These are phyloP conservation scores for Neotoma lepida DNA, from an alignment of 2,113 vertebrate genomes.

Conservation along the genomic window DNA sequence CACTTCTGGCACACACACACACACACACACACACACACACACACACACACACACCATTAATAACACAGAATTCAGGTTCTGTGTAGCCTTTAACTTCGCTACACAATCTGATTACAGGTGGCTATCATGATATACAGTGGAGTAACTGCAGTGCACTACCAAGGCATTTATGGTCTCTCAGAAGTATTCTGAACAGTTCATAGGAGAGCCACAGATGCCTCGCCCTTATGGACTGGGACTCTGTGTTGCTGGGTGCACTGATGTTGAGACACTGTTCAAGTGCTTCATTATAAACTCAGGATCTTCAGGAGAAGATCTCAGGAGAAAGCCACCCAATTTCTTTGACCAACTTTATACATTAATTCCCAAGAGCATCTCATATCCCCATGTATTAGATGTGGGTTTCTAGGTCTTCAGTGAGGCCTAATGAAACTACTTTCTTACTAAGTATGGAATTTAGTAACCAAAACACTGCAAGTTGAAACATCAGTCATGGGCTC, in stretches of 20 bases:
- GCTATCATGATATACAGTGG: neutral
- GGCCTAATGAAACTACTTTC: slow-evolving; percentile 72
- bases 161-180: neutral
- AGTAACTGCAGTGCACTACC: neutral
- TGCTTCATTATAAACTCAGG: neutral
- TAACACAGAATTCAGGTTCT: neutral
- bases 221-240: accelerated
- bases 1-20: neutral
- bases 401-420: slow-evolving; percentile 60
- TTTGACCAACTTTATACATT: neutral
- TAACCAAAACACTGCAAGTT: slow-evolving; percentile 65
- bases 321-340: slow-evolving; percentile 4
- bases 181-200: neutral
- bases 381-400: neutral
- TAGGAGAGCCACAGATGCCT: neutral
- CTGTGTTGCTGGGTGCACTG: neutral
- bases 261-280: neutral
- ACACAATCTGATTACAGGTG: neutral
- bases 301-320: no score
- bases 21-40: neutral
- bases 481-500: slow-evolving; percentile 74
- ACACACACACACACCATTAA: neutral
- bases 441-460: slow-evolving; percentile 73
- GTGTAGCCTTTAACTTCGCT: neutral
- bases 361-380: slow-evolving; percentile 38